Base-by-base conservation (phyloP, 2,888 invertebrate genomes). In the Andrena marginata region DNA sequence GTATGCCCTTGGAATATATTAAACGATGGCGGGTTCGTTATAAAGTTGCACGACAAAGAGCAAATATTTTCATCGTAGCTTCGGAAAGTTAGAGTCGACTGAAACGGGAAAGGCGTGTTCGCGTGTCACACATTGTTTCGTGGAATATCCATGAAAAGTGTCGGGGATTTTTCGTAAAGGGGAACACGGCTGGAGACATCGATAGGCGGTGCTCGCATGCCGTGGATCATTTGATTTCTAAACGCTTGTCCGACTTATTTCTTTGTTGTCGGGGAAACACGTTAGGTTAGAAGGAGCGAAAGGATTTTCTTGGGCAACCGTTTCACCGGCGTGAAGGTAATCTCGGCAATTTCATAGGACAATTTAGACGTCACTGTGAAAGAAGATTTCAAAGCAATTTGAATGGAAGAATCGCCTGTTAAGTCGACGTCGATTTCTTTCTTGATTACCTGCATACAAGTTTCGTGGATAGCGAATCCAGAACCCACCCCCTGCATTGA, bases 131-230 rank as follows among this genome's bases (percentile, higher is more conserved):
- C 59, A 74, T 60, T 76, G 64, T 80, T 80, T 80, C 72, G 60
- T 49, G 67, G 33, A 51, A 65, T 74, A 80, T 77, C 80, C 82
- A 70, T 76, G 85, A 85, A 78, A 83, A 73, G 63, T 63, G 73
- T 70, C 80, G 64, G 67, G 49, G 72, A 77, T 72, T 67, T 67
- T 77, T 72, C 42, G 71, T 49, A 81, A 72, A 59, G 48, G 76
- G 68, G 63, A 69, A 69, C 29, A 63, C 79, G 48, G 69, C 72
- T 73, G 79, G 74, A 80, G 88, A 77, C 65, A 76, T 67, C 63
- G 82, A 83, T 78, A 80, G 60, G 72, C 74, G 71, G 62, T 62
- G 68, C 51, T 77, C 86, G 76, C 72, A 84, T 70, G 62, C 33
- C 20, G 33, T 29, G 35, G 33, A 56, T n/a, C 56, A 29, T 69